Evolutionary conservation across 2,113 vertebrate species (phyloP).

Genomic region (Poeciliopsis turrubarensis): DNA sequence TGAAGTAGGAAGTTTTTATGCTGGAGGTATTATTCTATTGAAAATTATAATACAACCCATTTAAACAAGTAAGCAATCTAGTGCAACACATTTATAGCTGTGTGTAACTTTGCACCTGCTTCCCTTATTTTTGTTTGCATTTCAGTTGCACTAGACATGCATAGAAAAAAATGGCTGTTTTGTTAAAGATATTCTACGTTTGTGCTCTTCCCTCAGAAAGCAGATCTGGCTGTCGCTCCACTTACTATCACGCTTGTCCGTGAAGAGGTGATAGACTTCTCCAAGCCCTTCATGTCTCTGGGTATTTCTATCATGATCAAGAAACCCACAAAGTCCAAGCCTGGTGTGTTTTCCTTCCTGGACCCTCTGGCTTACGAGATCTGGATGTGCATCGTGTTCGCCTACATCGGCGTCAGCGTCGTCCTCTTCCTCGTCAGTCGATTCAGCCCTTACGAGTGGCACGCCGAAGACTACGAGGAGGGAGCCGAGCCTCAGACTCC

Average conservation of each 20-base stretch:
- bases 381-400: constrained; percentile 99
- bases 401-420: constrained; percentile 98
- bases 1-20: too few species aligned
- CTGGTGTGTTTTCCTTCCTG: constrained; percentile 97
- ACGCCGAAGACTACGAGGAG: constrained; percentile 94
- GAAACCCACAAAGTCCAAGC: constrained; percentile 98
- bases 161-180: too few species aligned
- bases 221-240: constrained; percentile 94
- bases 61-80: too few species aligned
- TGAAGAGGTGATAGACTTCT: constrained; percentile 99
- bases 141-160: too few species aligned
- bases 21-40: too few species aligned
- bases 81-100: too few species aligned
- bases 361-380: constrained; percentile 98
- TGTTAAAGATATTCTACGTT: not conserved
- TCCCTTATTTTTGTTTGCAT: not conserved
- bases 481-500: constrained; percentile 85
- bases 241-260: constrained; percentile 97
- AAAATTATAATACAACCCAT: too few species aligned
- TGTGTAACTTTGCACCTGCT: too few species aligned
- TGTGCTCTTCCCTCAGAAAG: constrained; percentile 82
- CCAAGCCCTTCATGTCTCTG: constrained; percentile 98
- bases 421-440: constrained; percentile 98
- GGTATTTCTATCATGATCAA: constrained; percentile 99
- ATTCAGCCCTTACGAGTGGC: constrained; percentile 99